phyloP scores from a whole-genome alignment of 1,140 invertebrate species.

The Pantala flavescens region DNA sequence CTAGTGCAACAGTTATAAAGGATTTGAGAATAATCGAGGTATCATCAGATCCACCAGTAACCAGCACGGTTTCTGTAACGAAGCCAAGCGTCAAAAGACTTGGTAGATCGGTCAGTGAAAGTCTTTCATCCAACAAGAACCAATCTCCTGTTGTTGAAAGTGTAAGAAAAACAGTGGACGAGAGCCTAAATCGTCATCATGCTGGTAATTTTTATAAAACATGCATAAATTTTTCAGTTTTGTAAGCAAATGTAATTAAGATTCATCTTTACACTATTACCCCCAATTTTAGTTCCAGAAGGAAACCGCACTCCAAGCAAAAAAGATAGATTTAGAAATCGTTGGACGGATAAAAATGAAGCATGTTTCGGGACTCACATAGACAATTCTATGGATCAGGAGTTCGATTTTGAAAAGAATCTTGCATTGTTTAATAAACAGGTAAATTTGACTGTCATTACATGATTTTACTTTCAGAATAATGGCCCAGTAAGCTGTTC shows the following conservation, averaged over 20 bases:
- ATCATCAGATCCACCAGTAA: constrained; percentile 33
- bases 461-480: too few species aligned
- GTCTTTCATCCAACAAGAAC: constrained; percentile 29
- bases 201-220: neutral
- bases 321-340: constrained; percentile 35
- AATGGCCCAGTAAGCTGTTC: too few species aligned
- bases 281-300: constrained; percentile 24
- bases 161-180: neutral
- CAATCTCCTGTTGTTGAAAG: neutral
- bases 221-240: neutral
- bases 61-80: constrained; percentile 41
- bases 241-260: too few species aligned
- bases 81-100: constrained; percentile 44
- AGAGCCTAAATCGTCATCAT: neutral
- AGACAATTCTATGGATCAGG: constrained; percentile 47
- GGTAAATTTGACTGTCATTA: too few species aligned
- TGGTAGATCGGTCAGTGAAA: constrained; percentile 40
- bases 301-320: constrained; percentile 33
- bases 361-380: constrained; percentile 50
- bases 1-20: constrained; percentile 47
- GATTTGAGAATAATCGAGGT: constrained; percentile 49
- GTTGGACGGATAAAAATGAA: constrained; percentile 40
- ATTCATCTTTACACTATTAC: too few species aligned
- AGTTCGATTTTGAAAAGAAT: constrained; percentile 92
- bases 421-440: constrained; percentile 80